These are phyloP conservation scores for Artemia sinica DNA, from an alignment of 2,888 invertebrate species.

Conservation along the genomic window DNA sequence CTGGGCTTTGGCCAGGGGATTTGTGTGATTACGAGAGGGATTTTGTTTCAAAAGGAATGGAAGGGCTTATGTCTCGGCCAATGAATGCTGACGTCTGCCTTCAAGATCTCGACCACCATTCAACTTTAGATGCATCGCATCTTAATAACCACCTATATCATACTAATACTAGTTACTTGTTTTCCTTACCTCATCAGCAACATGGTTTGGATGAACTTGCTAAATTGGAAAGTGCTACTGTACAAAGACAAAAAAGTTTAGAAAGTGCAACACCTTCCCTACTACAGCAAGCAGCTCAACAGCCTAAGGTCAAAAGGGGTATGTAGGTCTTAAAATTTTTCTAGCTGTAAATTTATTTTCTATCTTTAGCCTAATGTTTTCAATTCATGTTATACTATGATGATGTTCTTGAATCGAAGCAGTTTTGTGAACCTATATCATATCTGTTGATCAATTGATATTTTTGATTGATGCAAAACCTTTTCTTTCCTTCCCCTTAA, in stretches of 20 bases:
- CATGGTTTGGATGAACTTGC: constrained; percentile 8
- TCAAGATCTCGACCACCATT: constrained; percentile 6
- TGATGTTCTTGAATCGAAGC: too few species aligned
- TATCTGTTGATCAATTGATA: too few species aligned
- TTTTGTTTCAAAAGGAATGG: constrained; percentile 10
- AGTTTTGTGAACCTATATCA: too few species aligned
- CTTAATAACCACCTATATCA: constrained; percentile 6
- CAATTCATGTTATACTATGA: too few species aligned
- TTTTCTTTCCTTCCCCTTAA: too few species aligned
- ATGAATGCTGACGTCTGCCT: constrained; percentile 6
- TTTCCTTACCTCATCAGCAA: constrained; percentile 1
- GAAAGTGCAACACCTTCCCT: background rate
- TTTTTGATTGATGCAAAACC: too few species aligned
- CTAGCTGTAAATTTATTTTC: too few species aligned
- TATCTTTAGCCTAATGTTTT: too few species aligned
- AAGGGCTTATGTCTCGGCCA: constrained; percentile 14
- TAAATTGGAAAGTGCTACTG: background rate
- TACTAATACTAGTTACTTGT: constrained; percentile 1
- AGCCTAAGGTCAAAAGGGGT: constrained; percentile 8
- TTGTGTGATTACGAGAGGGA: constrained; percentile 14
- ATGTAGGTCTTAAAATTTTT: background rate
- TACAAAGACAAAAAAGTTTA: background rate
- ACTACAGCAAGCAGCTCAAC: background rate
- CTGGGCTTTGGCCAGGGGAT: constrained; percentile 13
- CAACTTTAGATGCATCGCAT: background rate